A percentile compares a stretch with the other conserved stretches of the same genome.
These are phyloP conservation scores for Pollimyrus isidori DNA, from an alignment of 2,113 vertebrate species.

Conservation along the genomic window DNA sequence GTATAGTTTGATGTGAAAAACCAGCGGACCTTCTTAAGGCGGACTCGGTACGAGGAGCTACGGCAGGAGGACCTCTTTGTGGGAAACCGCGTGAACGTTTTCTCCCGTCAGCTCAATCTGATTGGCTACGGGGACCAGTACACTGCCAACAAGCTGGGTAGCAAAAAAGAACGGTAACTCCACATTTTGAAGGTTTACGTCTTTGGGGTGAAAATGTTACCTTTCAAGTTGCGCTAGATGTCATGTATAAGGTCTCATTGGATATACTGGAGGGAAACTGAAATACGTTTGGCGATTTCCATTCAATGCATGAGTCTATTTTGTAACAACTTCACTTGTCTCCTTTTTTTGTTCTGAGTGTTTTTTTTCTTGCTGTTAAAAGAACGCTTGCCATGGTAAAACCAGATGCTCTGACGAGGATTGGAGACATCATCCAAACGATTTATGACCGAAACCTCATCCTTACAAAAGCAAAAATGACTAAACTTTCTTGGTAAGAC, in stretches of 20 bases:
- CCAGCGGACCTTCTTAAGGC: conserved; percentile 74
- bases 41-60: conserved; percentile 74
- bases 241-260: background rate
- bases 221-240: background rate
- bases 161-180: conserved; percentile 79
- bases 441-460: conserved; percentile 75
- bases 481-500: conserved; percentile 76
- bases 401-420: conserved; percentile 70
- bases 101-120: conserved; percentile 79
- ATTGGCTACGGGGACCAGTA: conserved; percentile 86
- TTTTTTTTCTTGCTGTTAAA: background rate
- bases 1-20: conserved; percentile 87
- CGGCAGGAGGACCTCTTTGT: conserved; percentile 79
- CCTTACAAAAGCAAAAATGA: conserved; percentile 93
- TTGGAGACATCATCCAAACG: conserved; percentile 77
- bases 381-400: conserved; percentile 91
- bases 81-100: conserved; percentile 81
- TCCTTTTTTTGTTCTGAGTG: background rate
- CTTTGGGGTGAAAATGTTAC: background rate
- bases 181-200: background rate
- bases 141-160: conserved; percentile 81
- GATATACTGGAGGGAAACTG: background rate
- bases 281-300: background rate
- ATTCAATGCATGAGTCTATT: background rate
- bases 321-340: background rate